Base-by-base conservation (phyloP, 2,888 invertebrate species). In the Cataglyphis altisquamis region DNA sequence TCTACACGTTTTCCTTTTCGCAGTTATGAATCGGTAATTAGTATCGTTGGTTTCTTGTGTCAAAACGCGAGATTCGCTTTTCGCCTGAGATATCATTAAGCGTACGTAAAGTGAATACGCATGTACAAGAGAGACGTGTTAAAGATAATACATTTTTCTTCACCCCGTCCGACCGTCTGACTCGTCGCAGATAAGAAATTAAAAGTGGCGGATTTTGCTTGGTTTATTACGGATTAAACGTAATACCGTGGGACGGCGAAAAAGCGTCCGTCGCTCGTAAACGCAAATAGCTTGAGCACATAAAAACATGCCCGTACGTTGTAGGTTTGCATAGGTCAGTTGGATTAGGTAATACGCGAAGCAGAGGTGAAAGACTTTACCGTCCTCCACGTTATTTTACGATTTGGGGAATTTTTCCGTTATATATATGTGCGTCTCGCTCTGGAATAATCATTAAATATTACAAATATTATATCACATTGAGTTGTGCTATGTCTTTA, bases 191-290 rank as follows among this genome's bases (percentile, higher is more conserved):
- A 90, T 90, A 88, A 92, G 90, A 87, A 92, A 91, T 92, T 90
- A 91, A 93, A 91, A 90, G 88, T 82, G 84, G 18, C 80, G 87
- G 84, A 86, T 89, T 90, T 88, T 85, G 72, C 86, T 86, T 84
- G 87, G 90, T 93, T 94, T 93, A 93, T 92, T 92, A 90, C 91
- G 88, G 89, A 90, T 91, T 91, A 88, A 89, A 60, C 83, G 82
- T 78, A 77, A 84, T 83, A 70, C 72, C 62, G 75, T 64, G 78
- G 86, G 83, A 48, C 80, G 77, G 39, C 85, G 89, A 88, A 92
- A 91, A 92, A 91, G 89, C 85, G 84, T 83, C 87, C 73, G 70
- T 10, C 29, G 90, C 88, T 89, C 90, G 88, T 92, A 91, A 92
- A 91, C 83, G 83, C 32, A 80, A 72, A 89, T 86, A 87, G 88